Evolutionary conservation across 1,140 invertebrate genomes (phyloP).

Genomic region (Trichogramma pretiosum): DNA sequence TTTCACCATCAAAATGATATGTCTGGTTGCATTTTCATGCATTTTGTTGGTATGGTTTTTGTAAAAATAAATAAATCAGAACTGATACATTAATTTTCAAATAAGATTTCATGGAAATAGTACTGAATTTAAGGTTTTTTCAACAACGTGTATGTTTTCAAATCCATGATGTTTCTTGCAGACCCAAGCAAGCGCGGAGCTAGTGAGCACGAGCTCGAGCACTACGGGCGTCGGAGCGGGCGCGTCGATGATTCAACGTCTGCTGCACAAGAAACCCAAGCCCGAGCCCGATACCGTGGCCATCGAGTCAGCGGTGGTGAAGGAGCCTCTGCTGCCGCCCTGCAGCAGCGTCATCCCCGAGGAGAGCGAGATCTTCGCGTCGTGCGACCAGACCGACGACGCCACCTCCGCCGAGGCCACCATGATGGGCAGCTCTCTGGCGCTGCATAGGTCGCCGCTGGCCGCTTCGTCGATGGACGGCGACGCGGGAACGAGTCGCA

Average conservation of each 20-base stretch:
- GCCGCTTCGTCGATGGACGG: slow-evolving; percentile 10
- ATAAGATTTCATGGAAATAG: no score
- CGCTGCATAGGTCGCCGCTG: slow-evolving; percentile 1
- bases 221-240: background rate
- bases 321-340: slow-evolving; percentile 33
- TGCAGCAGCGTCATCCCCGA: slow-evolving; percentile 28
- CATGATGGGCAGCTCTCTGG: background rate
- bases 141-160: background rate
- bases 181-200: slow-evolving; percentile 19
- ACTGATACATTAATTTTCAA: no score
- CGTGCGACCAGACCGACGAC: background rate
- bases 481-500: slow-evolving; percentile 23
- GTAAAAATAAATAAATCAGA: no score
- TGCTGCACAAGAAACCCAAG: slow-evolving; percentile 71
- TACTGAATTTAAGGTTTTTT: no score
- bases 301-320: slow-evolving; percentile 23
- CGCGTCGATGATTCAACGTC: slow-evolving; percentile 66
- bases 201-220: slow-evolving; percentile 30
- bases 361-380: slow-evolving; percentile 19
- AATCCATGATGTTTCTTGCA: no score
- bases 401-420: background rate
- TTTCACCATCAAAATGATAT: no score
- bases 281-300: slow-evolving; percentile 54
- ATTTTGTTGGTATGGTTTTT: no score
- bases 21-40: no score